Base-by-base conservation (phyloP, 2,888 invertebrate genomes). In the Eubasilissa splendida region DNA sequence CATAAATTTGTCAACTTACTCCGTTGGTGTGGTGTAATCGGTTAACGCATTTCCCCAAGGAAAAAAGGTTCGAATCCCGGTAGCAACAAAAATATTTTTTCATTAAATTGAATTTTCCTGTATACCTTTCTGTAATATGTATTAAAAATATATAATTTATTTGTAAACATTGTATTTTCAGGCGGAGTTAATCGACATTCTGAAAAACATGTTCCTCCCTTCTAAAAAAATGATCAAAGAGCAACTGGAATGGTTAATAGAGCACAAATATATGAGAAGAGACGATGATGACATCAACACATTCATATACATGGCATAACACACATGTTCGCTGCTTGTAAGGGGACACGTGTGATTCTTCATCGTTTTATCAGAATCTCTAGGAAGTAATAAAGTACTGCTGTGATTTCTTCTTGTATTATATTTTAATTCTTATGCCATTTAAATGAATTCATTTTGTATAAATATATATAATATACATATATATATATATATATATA, bases 191-290 rank as follows among this genome's bases (percentile, higher is more conserved):
- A 96, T 99, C 22, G 99, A 99, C 90, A 98, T 99, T 87, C 90
- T 99, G 85, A 99, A 99, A 90, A 98, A 99, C 87, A 99, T 99
- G 98, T 99, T 99, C 92, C 91, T 99, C 87, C 99, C 99, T 50
- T 97, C 98, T 84, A 98, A 98, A 89, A 99, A 99, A 90, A 97
- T 99, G 96, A 99, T 99, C 85, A 99, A 99, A 89, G 99, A 99
- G 89, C 99, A 99, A 90, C 93, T 99, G 76, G 99, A 99, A 89
- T 99, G 99, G 99, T 93, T 99, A 66, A 99, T 99, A 84, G 99
- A 99, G 90, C 97, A 99, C 89, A 98, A 98, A 88, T 99, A 99
- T 88, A 98, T 99, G 95, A 92, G 94, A 83, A 93, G 99, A 85
- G 98, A 99, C 87, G 98, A 98, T 86, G 96, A 98, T 85, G 98